Conservation (phyloP, 64 coral and sea anemone genomes). For the Porites lutea region DNA sequence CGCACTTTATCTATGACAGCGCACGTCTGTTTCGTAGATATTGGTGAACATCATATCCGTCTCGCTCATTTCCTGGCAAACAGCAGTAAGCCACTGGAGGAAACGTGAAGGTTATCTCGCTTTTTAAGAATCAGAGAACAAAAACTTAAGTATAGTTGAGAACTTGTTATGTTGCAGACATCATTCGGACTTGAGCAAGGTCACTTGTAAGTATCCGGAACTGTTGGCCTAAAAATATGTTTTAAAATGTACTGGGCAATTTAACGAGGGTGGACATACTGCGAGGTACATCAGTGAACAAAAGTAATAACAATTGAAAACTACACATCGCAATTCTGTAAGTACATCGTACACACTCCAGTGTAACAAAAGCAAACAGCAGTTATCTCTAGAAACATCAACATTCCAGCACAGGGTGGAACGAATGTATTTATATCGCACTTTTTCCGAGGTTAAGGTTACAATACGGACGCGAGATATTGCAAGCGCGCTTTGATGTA, state of each 20-base stretch:
- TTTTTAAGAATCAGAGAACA: not conserved
- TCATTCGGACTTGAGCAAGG: not conserved
- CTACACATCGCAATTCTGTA: not conserved
- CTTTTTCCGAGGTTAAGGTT: not conserved
- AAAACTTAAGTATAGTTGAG: not conserved
- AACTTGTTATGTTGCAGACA: not conserved
- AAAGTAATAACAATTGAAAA: not conserved
- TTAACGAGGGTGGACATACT: not conserved
- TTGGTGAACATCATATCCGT: not conserved
- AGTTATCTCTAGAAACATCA: slow-evolving; percentile 3
- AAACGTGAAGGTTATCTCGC: not conserved
- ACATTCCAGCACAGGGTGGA: slow-evolving; percentile 24
- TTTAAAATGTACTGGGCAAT: not conserved
- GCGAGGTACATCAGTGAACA: not conserved
- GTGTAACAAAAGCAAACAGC: not conserved
- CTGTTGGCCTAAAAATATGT: not conserved
- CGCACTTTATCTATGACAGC: not conserved
- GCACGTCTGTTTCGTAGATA: slow-evolving; percentile 21
- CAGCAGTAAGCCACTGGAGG: not conserved
- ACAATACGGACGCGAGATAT: not conserved
- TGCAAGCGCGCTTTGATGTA: not conserved
- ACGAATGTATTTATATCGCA: not conserved
- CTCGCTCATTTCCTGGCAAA: not conserved
- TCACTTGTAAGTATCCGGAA: not conserved
- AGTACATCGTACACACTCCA: not conserved